Conservation (phyloP, 1,140 invertebrate genomes). For the Cecropterus lyciades region DNA sequence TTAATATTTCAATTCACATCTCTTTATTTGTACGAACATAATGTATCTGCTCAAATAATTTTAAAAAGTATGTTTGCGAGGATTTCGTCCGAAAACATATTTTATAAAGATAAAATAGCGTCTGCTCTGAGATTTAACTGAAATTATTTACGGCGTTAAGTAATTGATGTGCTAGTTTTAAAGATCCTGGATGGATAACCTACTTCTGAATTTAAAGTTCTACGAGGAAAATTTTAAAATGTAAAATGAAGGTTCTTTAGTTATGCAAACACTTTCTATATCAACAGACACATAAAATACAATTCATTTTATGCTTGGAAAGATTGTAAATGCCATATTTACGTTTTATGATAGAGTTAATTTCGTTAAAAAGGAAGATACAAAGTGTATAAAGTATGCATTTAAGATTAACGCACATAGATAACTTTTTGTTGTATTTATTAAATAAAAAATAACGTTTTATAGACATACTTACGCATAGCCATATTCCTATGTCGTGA, state of each 20-base stretch:
- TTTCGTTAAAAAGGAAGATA: no score
- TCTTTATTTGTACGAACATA: not conserved
- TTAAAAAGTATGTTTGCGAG: not conserved
- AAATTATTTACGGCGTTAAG: conserved; percentile 7
- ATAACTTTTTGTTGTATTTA: no score
- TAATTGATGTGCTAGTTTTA: conserved; percentile 15
- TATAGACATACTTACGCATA: no score
- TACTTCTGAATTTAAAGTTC: conserved; percentile 11
- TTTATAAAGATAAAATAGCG: not conserved
- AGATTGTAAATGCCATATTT: no score
- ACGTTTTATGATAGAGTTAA: no score
- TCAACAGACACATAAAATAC: not conserved
- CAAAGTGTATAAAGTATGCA: no score
- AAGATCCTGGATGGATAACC: conserved; percentile 12
- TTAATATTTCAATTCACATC: no score
- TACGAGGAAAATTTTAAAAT: not conserved
- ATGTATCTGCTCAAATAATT: not conserved
- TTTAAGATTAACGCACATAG: no score
- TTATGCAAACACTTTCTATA: not conserved
- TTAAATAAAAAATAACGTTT: no score
- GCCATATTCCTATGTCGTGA: no score
- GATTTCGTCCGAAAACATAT: not conserved
- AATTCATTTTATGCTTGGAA: not conserved
- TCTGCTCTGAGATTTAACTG: not conserved
- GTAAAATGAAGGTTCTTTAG: not conserved